These are phyloP conservation scores for Champsocephalus gunnari DNA, from an alignment of 2,797 vertebrate genomes.

Conservation along the genomic window DNA sequence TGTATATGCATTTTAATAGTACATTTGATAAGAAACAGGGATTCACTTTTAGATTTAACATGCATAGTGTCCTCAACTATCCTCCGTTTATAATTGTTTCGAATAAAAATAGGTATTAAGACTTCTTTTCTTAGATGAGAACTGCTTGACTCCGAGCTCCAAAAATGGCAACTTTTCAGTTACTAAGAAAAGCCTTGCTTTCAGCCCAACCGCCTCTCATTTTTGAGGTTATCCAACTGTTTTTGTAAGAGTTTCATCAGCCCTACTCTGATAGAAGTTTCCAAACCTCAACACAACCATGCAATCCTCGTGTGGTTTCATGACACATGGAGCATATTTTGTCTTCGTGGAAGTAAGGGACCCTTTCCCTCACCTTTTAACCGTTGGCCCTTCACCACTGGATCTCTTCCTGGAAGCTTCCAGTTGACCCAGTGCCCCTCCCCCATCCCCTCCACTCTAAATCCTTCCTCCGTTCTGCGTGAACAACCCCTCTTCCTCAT, in stretches of 20 bases:
- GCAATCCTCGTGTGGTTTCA: neutral
- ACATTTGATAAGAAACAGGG: neutral
- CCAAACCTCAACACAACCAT: neutral
- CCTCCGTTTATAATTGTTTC: neutral
- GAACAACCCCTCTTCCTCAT: neutral
- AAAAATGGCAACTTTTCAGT: constrained; percentile 35
- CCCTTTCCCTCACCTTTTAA: too few species aligned
- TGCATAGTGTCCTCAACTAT: neutral
- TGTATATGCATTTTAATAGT: neutral
- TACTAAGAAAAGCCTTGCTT: neutral
- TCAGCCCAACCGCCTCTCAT: constrained; percentile 1
- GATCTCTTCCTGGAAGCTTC: constrained; percentile 18
- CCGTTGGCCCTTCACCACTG: neutral
- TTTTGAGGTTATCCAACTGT: constrained; percentile 5
- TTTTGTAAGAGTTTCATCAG: constrained; percentile 31
- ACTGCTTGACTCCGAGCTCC: neutral
- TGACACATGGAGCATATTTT: neutral
- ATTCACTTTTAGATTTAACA: constrained; percentile 10
- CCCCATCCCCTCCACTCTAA: neutral
- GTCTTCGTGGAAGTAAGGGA: neutral
- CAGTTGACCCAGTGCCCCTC: constrained; percentile 14
- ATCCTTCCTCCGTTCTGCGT: neutral
- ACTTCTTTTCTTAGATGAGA: neutral
- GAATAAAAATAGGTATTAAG: neutral
- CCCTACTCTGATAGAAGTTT: neutral